These are phyloP conservation scores for Brachyptera risi DNA, from an alignment of 2,888 invertebrate species.

Conservation along the genomic window DNA sequence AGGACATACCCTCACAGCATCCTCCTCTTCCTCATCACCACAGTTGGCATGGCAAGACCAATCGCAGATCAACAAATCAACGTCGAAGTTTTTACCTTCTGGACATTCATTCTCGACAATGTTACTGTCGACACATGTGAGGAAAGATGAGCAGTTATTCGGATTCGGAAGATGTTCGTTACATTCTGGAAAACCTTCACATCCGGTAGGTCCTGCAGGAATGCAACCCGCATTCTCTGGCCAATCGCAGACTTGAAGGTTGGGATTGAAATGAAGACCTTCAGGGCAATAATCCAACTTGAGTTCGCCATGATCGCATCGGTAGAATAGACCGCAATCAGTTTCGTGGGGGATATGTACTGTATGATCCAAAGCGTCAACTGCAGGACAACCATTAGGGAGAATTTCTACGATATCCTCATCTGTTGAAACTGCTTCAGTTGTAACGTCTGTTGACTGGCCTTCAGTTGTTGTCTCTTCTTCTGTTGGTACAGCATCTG, in stretches of 20 bases:
- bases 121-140: background rate
- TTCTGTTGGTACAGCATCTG: background rate
- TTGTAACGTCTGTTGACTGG: too few relatives aligned
- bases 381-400: slow-evolving; percentile 9
- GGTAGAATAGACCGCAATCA: slow-evolving; percentile 31
- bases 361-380: slow-evolving; percentile 14
- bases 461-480: background rate
- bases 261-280: slow-evolving; percentile 35
- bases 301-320: slow-evolving; percentile 34
- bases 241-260: slow-evolving; percentile 35
- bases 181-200: background rate
- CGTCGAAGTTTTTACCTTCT: background rate
- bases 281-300: slow-evolving; percentile 34
- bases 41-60: slow-evolving; percentile 10
- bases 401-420: background rate
- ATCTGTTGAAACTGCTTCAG: too few relatives aligned
- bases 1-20: too few relatives aligned
- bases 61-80: background rate
- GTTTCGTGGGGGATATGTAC: slow-evolving; percentile 18
- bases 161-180: background rate
- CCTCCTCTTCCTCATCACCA: background rate
- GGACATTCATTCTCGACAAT: background rate
- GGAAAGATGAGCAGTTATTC: background rate
- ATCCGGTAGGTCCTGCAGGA: background rate
- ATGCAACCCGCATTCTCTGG: slow-evolving; percentile 33